A percentile compares a stretch with the other conserved stretches of the same genome.
These are phyloP conservation scores for Temnothorax rugatulus DNA, from an alignment of 2,888 invertebrate genomes.

Conservation along the genomic window DNA sequence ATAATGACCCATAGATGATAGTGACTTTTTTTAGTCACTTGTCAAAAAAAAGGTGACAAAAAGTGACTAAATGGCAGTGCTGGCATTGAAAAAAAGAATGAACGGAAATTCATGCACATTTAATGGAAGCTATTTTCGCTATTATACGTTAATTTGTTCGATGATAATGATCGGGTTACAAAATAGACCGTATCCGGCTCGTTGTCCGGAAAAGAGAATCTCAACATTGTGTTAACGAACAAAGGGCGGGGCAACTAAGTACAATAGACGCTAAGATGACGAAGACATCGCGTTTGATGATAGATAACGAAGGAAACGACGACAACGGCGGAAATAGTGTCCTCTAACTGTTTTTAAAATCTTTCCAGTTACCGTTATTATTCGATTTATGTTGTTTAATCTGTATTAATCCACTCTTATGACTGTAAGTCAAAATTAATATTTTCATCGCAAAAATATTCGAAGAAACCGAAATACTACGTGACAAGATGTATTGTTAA, in stretches of 20 bases:
- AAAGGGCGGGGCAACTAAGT: constrained; percentile 24
- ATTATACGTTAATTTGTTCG: constrained; percentile 19
- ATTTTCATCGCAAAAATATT: background rate
- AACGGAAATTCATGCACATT: constrained; percentile 8
- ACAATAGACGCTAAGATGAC: constrained; percentile 45
- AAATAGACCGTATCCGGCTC: constrained; percentile 39
- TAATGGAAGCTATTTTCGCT: constrained; percentile 28
- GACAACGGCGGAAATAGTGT: constrained; percentile 42
- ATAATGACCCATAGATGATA: too few relatives aligned
- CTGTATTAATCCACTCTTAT: background rate
- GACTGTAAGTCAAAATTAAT: constrained; percentile 10
- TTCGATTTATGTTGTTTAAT: constrained; percentile 38
- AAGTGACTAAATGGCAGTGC: too few relatives aligned
- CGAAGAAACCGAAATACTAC: background rate
- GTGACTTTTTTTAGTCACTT: too few relatives aligned
- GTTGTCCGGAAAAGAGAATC: constrained; percentile 61
- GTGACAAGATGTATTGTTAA: background rate
- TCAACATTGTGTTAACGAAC: constrained; percentile 60
- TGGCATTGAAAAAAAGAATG: background rate
- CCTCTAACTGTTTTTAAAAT: constrained; percentile 35
- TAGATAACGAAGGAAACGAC: constrained; percentile 51
- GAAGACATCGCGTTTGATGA: constrained; percentile 56
- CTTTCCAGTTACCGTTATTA: constrained; percentile 9
- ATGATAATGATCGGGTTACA: constrained; percentile 26
- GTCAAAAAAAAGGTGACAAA: too few relatives aligned